Percentiles rank a stretch among this genome's conserved stretches.
Evolutionary conservation across 2,888 invertebrate genomes (phyloP).

Genomic region (Alentia gelatinosa): DNA sequence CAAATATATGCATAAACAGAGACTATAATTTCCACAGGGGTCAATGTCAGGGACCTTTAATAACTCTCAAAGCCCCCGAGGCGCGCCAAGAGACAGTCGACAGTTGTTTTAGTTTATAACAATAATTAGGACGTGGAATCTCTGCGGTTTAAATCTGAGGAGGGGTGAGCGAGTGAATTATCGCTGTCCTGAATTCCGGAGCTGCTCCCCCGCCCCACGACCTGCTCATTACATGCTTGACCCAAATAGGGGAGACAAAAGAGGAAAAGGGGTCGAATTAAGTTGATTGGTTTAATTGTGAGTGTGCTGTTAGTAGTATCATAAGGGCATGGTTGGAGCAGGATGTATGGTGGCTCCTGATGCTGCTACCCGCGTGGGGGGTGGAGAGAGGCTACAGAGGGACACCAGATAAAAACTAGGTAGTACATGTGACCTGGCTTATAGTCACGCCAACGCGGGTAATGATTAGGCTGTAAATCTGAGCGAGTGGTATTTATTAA

Average conservation of each 20-base stretch:
- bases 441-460: background rate
- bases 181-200: background rate
- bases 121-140: background rate
- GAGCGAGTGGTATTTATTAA: background rate
- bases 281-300: background rate
- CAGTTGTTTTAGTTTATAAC: background rate
- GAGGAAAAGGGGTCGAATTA: slow-evolving; percentile 12
- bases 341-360: no score
- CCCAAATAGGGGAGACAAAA: slow-evolving; percentile 7
- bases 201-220: background rate
- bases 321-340: background rate
- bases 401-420: background rate
- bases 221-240: background rate
- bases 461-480: background rate
- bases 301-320: background rate
- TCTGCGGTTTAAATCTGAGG: background rate
- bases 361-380: background rate
- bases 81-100: no score
- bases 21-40: no score
- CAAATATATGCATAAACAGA: no score
- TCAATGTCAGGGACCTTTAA: no score
- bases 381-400: background rate
- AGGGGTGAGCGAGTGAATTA: background rate
- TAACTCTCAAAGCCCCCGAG: no score
- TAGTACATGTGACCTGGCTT: background rate